Evolutionary conservation across 1,140 invertebrate species (phyloP), one percentile per base, ranked within the genome.

Genomic region (Berghia stephanieae): DNA sequence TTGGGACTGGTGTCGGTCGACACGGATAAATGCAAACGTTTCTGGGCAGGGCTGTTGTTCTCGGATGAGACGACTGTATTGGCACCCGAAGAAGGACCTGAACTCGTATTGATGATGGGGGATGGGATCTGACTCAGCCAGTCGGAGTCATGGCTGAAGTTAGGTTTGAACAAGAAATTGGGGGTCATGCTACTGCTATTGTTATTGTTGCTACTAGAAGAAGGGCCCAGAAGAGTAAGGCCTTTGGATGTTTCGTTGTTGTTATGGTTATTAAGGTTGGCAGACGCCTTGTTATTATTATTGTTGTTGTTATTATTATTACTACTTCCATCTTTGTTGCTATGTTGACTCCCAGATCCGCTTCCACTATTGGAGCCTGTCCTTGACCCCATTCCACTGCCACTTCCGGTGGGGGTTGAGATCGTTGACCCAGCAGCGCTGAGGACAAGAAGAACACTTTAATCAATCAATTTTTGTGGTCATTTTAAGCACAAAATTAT

Each of bases 41-140:
- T 87, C 60, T 80, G 83, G 31, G 83, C 84, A 38, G 86, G 86
- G 72, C 85, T 86, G 79, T 80, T 86, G 24, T 84, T 84, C 6
- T 83, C 84, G 72, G 84, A 85, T 44, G 80, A 81, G 44, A 68
- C 49, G 43, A 78, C 72, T 0, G 80, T 81, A 8, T 70, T 77
- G n/a, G 78, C 68, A 44, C 77, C 81, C 13, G 78, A 69, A 36
- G 74, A 76, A 21, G 31, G 38, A 16, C 43, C 74, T n/a, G 72
- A 80, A 1, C 69, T 55, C n/a, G 77, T 49, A 42, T 78, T 67
- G 8, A 77, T 78, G 24, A 81, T 21, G 21, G 79, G 68, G 42
- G 46, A 69, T 40, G 80, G 77, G 60, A 77, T 52, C 49, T 80
- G 76, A 13, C 57, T 42, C 18, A 77, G 52, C 70, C 80, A 77